A percentile compares a stretch with the other conserved stretches of the same genome.
phyloP scores from a whole-genome alignment of 2,797 vertebrate species.

The Syncerus caffer region DNA sequence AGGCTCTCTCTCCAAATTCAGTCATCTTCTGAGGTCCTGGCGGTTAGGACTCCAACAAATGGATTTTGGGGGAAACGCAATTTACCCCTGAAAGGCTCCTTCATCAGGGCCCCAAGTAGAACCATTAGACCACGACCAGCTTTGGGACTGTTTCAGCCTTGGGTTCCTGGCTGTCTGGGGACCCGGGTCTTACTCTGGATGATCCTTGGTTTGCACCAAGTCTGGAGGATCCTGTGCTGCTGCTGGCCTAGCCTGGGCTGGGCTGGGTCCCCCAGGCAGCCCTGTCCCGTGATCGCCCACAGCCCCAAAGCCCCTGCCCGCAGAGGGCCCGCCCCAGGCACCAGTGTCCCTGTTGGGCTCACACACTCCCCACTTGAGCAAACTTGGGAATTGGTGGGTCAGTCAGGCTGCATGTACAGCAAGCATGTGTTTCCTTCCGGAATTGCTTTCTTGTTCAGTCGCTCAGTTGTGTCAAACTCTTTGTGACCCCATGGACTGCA shows the following conservation, averaged over 20 bases:
- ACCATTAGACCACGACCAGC: not conserved
- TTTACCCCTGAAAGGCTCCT: not conserved
- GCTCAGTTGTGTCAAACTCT: not conserved
- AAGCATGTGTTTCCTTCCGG: rapidly evolving
- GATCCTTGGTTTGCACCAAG: not conserved
- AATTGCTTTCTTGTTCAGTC: not conserved
- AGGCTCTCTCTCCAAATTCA: not conserved
- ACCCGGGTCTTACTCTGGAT: rapidly evolving
- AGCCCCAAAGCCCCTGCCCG: not conserved
- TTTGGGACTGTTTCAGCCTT: rapidly evolving
- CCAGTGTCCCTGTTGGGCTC: too few relatives aligned
- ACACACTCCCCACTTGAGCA: rapidly evolving
- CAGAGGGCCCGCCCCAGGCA: rapidly evolving
- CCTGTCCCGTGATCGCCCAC: rapidly evolving
- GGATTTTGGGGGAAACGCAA: not conserved
- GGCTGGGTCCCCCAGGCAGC: not conserved
- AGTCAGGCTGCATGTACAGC: rapidly evolving
- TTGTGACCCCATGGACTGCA: not conserved
- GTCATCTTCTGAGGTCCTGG: not conserved
- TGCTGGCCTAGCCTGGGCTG: not conserved
- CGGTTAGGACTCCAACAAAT: not conserved
- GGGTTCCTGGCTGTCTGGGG: not conserved
- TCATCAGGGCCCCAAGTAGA: too few relatives aligned
- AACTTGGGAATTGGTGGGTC: rapidly evolving
- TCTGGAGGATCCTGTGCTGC: not conserved